These are phyloP conservation scores for Dendrolimus kikuchii DNA, from an alignment of 1,140 invertebrate genomes.

Conservation along the genomic window DNA sequence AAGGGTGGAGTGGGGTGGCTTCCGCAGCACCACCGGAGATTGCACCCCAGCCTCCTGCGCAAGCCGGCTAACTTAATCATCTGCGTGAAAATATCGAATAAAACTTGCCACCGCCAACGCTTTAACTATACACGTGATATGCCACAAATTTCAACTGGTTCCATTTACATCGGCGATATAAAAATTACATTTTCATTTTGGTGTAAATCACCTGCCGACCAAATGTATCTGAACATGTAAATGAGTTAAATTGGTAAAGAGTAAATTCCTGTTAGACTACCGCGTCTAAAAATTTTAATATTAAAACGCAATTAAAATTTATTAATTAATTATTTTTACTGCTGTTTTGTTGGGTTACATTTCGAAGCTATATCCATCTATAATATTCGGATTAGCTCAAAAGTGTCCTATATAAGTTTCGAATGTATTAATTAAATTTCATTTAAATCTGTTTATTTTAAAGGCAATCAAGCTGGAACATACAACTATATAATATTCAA, in stretches of 20 bases:
- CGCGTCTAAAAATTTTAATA: conserved; percentile 43
- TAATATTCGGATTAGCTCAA: no score
- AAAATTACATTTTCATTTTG: no score
- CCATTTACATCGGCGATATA: background rate
- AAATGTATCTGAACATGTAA: conserved; percentile 14
- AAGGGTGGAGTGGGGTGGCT: conserved; percentile 18
- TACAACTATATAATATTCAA: no score
- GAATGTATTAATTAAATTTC: no score
- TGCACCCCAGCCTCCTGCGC: conserved; percentile 56
- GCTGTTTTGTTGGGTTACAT: no score
- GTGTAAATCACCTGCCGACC: conserved; percentile 12
- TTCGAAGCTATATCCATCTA: no score
- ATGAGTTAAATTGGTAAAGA: conserved; percentile 16
- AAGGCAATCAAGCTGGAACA: no score
- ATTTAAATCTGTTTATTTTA: no score
- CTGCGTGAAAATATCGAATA: conserved; percentile 57
- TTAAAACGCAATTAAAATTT: no score
- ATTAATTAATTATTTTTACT: no score
- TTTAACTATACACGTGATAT: conserved; percentile 33
- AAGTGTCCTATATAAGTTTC: no score
- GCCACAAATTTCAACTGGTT: background rate
- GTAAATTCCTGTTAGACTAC: conserved; percentile 36
- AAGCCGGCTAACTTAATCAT: conserved; percentile 61
- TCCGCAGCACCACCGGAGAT: conserved; percentile 54
- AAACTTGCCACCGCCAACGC: conserved; percentile 42